phyloP scores from a whole-genome alignment of 2,113 vertebrate species.

The Paradisaea rubra region DNA sequence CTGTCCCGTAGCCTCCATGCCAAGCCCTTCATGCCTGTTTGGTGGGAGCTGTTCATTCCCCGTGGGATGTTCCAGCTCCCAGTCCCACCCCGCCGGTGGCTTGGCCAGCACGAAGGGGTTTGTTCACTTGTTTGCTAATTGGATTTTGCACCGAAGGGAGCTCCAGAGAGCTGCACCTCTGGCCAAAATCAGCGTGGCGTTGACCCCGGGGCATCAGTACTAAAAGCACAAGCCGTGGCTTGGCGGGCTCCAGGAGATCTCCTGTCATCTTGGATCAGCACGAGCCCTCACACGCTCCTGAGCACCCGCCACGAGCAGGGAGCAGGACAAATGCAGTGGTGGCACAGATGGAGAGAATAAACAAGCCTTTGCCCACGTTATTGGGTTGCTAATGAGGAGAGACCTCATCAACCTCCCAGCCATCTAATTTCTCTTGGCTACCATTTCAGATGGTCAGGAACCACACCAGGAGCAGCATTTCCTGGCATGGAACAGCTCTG shows the following conservation, averaged over 20 bases:
- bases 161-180: neutral
- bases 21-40: neutral
- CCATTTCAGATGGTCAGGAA: neutral
- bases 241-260: neutral
- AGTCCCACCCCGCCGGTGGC: accelerated
- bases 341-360: neutral
- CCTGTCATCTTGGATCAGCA: neutral
- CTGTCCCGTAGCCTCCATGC: accelerated
- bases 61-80: neutral
- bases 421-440: constrained; percentile 8
- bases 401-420: neutral
- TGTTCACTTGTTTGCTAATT: neutral
- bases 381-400: constrained; percentile 24
- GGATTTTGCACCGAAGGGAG: neutral
- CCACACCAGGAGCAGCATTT: neutral
- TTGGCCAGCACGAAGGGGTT: neutral
- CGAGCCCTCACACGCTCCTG: neutral
- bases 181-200: neutral
- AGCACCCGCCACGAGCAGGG: neutral
- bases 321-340: neutral
- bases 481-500: neutral
- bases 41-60: neutral
- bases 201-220: neutral
- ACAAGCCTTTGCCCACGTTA: neutral
- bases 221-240: neutral